Evolutionary conservation across 2,113 vertebrate species (phyloP).

Genomic region (Globicephala melas): DNA sequence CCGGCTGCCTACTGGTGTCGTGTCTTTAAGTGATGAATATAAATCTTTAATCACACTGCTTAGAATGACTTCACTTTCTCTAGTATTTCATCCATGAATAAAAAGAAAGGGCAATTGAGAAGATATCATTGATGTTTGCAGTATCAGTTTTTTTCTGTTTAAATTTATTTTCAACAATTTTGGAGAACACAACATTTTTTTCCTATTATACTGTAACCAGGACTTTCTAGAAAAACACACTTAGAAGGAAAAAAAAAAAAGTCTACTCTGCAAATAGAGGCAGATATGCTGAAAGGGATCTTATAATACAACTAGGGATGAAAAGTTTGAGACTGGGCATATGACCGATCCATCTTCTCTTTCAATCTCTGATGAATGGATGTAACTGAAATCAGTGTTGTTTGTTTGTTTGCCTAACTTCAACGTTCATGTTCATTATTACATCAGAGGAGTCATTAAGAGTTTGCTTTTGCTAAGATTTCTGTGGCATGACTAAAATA

Average conservation of each 20-base stretch:
- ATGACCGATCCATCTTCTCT: not conserved
- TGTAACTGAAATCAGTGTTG: not conserved
- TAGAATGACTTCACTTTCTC: conserved; percentile 8
- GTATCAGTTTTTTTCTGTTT: not conserved
- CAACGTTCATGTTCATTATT: not conserved
- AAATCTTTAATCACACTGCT: conserved; percentile 50
- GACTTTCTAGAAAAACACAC: not conserved
- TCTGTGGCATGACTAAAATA: not conserved
- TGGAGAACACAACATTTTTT: not conserved
- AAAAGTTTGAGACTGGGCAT: not conserved
- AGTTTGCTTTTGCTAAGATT: not conserved
- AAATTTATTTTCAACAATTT: conserved; percentile 26
- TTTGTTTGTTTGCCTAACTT: not conserved
- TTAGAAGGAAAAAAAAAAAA: not conserved
- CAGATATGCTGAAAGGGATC: not conserved
- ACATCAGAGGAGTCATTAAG: not conserved
- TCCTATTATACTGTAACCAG: not conserved
- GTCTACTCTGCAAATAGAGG: not conserved
- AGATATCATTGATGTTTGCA: not conserved
- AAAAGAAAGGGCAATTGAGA: conserved; percentile 6
- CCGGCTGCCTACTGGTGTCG: not conserved
- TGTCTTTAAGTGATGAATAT: conserved; percentile 49
- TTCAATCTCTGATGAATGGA: not conserved
- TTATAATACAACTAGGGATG: not conserved
- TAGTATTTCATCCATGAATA: conserved; percentile 24